phyloP scores from a whole-genome alignment of 2,113 vertebrate genomes.

The Psittacara wagleri region DNA sequence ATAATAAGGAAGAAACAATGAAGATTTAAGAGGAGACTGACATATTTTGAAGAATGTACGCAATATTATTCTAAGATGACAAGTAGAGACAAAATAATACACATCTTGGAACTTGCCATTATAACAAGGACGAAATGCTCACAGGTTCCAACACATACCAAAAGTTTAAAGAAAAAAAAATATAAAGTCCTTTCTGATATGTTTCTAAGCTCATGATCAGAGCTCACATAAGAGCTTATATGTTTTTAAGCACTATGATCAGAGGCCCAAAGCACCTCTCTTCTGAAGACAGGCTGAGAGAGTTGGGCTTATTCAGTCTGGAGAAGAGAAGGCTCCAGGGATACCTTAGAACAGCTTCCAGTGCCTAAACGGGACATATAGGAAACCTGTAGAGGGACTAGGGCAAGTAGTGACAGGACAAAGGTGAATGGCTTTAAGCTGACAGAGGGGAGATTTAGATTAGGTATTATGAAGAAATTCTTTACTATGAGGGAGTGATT shows the following conservation, averaged over 20 bases:
- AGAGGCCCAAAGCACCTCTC: neutral
- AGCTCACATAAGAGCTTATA: neutral
- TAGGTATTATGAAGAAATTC: neutral
- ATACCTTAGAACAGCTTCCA: neutral
- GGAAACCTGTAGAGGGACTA: neutral
- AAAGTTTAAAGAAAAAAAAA: neutral
- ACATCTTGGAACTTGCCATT: neutral
- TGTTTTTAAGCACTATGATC: neutral
- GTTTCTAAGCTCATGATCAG: neutral
- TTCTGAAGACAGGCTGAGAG: neutral
- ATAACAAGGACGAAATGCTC: neutral
- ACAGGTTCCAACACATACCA: neutral
- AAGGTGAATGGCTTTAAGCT: neutral
- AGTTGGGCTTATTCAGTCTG: neutral
- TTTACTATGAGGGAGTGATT: neutral
- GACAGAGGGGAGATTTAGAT: neutral
- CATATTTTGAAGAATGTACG: neutral
- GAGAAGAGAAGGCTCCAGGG: neutral
- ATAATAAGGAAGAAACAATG: neutral
- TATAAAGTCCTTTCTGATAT: neutral
- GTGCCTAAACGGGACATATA: neutral
- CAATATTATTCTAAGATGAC: neutral
- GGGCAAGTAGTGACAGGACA: neutral
- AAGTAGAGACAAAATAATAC: neutral
- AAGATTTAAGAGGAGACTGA: neutral